Conservation (phyloP, 2,888 invertebrate species). For the Hemistola chrysoprasaria region DNA sequence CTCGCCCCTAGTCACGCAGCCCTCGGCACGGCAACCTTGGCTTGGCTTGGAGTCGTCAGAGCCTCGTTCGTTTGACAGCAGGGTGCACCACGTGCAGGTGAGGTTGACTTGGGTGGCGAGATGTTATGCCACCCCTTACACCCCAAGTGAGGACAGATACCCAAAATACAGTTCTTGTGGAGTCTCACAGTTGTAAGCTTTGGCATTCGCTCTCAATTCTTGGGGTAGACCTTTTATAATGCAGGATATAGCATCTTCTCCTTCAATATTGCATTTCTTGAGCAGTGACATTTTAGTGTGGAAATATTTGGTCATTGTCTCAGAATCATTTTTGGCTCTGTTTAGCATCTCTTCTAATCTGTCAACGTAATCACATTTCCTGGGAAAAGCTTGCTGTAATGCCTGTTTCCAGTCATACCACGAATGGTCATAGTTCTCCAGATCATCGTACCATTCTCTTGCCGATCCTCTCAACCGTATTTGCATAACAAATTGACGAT, state of each 20-base stretch:
- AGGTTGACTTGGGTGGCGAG: too few relatives aligned
- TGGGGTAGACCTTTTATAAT: conserved; percentile 27
- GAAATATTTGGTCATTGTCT: conserved; percentile 41
- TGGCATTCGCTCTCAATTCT: conserved; percentile 29
- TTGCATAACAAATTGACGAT: conserved; percentile 29
- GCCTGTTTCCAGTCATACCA: conserved; percentile 40
- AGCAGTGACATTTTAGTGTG: conserved; percentile 33
- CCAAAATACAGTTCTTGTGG: conserved; percentile 29
- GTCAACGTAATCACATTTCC: conserved; percentile 36
- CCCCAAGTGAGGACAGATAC: conserved; percentile 28
- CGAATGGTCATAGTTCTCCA: conserved; percentile 16
- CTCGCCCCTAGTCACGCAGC: too few relatives aligned
- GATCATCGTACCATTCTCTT: conserved; percentile 31
- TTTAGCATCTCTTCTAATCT: conserved; percentile 35
- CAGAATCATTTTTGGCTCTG: conserved; percentile 29
- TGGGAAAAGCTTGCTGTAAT: conserved; percentile 25
- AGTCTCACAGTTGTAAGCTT: conserved; percentile 31
- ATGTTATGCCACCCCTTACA: conserved; percentile 21
- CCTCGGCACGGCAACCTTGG: too few relatives aligned
- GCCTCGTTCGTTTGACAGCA: too few relatives aligned
- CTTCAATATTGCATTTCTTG: conserved; percentile 28
- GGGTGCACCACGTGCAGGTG: too few relatives aligned
- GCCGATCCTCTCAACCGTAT: conserved; percentile 31
- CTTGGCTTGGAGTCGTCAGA: too few relatives aligned
- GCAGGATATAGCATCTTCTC: conserved; percentile 27